Evolutionary conservation across 2,113 vertebrate species (phyloP).

Genomic region (Cyanocitta stelleri): DNA sequence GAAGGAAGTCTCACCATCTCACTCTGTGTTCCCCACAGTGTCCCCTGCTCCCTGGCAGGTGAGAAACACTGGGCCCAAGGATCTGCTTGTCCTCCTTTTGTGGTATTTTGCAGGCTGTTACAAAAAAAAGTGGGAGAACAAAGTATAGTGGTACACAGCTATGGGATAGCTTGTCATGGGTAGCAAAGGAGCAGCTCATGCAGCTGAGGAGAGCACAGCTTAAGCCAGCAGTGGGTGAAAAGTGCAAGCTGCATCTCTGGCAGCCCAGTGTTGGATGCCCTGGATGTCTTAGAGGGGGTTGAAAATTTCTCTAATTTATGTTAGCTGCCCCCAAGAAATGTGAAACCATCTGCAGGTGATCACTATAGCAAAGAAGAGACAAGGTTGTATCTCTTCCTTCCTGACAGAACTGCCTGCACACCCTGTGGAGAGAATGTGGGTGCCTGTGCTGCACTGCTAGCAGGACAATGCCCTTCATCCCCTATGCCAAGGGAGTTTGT

Average conservation of each 20-base stretch:
- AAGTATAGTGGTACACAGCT: neutral
- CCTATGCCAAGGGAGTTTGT: fast-evolving
- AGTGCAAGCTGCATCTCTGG: neutral
- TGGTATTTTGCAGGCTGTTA: neutral
- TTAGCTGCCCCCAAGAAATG: neutral
- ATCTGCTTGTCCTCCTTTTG: neutral
- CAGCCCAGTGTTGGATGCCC: neutral
- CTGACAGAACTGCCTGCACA: neutral
- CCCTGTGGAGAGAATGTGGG: fast-evolving
- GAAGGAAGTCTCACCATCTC: neutral
- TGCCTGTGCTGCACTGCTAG: neutral
- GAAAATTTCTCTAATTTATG: neutral
- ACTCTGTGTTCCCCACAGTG: fast-evolving
- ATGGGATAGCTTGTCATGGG: neutral
- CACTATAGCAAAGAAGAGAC: neutral
- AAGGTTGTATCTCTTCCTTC: neutral
- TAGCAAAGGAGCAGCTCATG: neutral
- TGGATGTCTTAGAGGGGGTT: neutral
- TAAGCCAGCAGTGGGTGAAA: neutral
- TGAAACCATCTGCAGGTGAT: neutral
- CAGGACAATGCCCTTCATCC: neutral
- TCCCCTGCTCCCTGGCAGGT: neutral
- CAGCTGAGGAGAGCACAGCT: neutral
- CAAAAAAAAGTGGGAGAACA: neutral
- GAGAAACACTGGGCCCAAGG: neutral